Evolutionary conservation across 2,888 invertebrate species (phyloP), one percentile per base, ranked within the genome.

Genomic region (Amaurobius ferox): DNA sequence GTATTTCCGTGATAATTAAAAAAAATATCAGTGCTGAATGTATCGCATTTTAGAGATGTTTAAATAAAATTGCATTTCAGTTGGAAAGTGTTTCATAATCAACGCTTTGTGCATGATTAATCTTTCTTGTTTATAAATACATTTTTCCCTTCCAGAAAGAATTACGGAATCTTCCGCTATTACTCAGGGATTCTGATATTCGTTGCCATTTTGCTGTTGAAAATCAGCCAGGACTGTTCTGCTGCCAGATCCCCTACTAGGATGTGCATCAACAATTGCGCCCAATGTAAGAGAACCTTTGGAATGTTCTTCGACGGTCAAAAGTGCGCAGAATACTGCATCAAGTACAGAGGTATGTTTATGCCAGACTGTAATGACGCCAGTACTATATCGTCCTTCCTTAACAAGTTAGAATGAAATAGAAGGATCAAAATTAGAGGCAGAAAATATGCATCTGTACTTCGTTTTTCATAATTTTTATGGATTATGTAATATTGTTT

Each of bases 201-300:
- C 2, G 5, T 55, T 23, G 19, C 23, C 2, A 23, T 11, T 1
- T 23, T 55, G 55, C 2, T 55, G 19, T 11, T 55, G 5, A 23
- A 55, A 23, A n/a, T 55, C 3, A 55, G 55, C 26, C 39, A 72
- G 0, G 28, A 40, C n/a, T 39, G 77, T 26, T 72, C 28, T 5
- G 66, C 72, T 19, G 71, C 55, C 23, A 71, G 68, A 35, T 48
- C 44, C 1, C n/a, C 78, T 13, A 73, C 73, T 2, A 66, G 67
- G 74, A 55, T 76, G 30, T 90, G 89, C 80, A 88, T 89, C 86
- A 94, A 96, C 89, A 97, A 97, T 92, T 97, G 97, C 91, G 96
- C 96, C 0, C 96, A 96, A 90, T 97, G 96, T 92, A 96, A 96
- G 92, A 95, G 95, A 91, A 96, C 96, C 95, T 95, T 95, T 89